Base-by-base conservation (phyloP, 2,113 vertebrate species). In the Aspiorhynchus laticeps region DNA sequence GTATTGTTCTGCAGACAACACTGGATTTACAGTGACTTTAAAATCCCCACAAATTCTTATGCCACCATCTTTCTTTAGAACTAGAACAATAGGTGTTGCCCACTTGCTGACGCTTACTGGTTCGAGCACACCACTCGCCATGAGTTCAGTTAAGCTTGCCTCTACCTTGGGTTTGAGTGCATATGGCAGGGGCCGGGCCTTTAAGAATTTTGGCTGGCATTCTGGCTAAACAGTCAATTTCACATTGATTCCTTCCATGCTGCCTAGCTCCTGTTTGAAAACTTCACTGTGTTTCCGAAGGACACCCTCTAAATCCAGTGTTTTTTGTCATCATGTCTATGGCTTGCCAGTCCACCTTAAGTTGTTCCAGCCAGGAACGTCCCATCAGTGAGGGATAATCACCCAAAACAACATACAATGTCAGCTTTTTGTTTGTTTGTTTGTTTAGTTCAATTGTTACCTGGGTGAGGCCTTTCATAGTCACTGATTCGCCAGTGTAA, bases 401-500 rank as follows among this genome's bases (percentile, higher is more conserved):
- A 46, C 74, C 74, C 19, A 6, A 26, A 48, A 78, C 43, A 14
- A 78, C 24, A 31, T 78, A 53, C n/a, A 78, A 53, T 78, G 71
- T 19, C 17, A 74, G 71, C 0, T 74, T 74, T 89, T 73, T n/a
- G n/a, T 74, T n/a, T n/a, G 4, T 21, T 41, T 74, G 71, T 41
- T 17, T 17, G 10, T 74, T 43, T 2, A 43, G 8, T 5, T 41
- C 8, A 5, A 74, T 21, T 24, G 17, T 74, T 24, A 43, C 36
- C 7, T 43, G 19, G 17, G 2, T n/a, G 9, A 43, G 19, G 0
- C 33, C 19, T 41, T 74, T 74, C 19, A 74, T 41, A 19, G 71
- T 21, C 33, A 74, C 71, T 11, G 71, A 24, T 74, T 74, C 38
- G 0, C 71, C 71, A 21, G 71, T 74, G 17, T 74, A 74, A 24